phyloP scores from a whole-genome alignment of 2,888 invertebrate species.

The Tubulanus polymorphus region DNA sequence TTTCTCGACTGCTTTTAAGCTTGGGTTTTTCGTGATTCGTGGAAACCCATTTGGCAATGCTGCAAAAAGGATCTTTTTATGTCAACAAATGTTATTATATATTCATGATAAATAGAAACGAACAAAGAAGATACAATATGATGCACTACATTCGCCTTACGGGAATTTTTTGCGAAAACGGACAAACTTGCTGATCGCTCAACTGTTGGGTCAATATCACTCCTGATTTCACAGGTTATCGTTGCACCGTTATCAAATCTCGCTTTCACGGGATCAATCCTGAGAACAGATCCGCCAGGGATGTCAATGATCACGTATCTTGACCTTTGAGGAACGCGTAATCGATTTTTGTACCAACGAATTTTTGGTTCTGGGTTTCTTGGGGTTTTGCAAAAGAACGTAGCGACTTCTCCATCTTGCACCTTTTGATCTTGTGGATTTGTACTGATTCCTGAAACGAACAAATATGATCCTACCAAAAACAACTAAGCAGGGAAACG shows the following conservation, averaged over 20 bases:
- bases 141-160: too few relatives aligned
- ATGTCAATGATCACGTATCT: not conserved
- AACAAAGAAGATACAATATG: too few relatives aligned
- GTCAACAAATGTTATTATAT: too few relatives aligned
- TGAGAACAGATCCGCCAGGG: not conserved
- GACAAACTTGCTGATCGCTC: not conserved
- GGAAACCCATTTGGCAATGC: slow-evolving; percentile 91
- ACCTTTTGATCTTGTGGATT: not conserved
- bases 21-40: slow-evolving; percentile 78
- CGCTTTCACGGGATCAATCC: not conserved
- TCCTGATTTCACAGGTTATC: not conserved
- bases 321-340: not conserved
- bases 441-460: too few relatives aligned
- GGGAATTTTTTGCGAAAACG: too few relatives aligned
- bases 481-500: too few relatives aligned
- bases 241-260: not conserved
- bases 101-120: too few relatives aligned
- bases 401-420: not conserved
- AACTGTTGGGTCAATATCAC: not conserved
- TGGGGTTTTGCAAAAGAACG: not conserved
- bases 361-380: not conserved
- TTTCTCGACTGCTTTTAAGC: slow-evolving; percentile 91
- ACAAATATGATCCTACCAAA: too few relatives aligned
- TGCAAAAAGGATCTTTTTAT: too few relatives aligned
- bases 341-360: not conserved